Evolutionary conservation across 2,113 vertebrate species (phyloP).

Genomic region (Callocephalon fimbriatum): DNA sequence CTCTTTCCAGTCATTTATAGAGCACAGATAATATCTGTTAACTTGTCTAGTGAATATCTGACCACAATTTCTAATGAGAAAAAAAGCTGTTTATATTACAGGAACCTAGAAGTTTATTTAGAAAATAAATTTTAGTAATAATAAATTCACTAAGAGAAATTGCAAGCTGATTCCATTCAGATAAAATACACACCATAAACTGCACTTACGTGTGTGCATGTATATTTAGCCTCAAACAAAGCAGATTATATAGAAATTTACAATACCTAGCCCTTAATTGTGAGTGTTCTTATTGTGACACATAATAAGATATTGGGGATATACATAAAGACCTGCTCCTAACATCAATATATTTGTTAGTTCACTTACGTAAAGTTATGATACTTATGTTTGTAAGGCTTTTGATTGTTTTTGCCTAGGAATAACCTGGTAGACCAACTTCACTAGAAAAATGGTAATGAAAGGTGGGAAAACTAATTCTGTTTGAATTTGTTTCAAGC

Average conservation of each 20-base stretch:
- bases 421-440: neutral
- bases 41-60: neutral
- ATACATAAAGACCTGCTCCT: neutral
- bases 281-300: neutral
- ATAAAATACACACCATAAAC: neutral
- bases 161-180: neutral
- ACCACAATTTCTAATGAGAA: neutral
- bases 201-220: rapidly evolving
- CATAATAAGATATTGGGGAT: neutral
- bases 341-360: neutral
- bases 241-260: neutral
- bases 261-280: neutral
- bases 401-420: neutral
- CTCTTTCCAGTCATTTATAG: neutral
- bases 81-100: neutral
- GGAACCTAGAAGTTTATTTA: neutral
- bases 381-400: neutral
- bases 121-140: neutral
- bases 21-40: neutral
- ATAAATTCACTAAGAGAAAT: neutral
- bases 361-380: neutral
- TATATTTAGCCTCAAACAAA: neutral
- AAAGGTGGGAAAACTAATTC: neutral
- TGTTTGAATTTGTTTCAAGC: neutral
- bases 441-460: neutral